Percentiles rank a stretch among this genome's conserved stretches.
These are phyloP conservation scores for Choristoneura fumiferana DNA, from an alignment of 1,140 invertebrate genomes.

Conservation along the genomic window DNA sequence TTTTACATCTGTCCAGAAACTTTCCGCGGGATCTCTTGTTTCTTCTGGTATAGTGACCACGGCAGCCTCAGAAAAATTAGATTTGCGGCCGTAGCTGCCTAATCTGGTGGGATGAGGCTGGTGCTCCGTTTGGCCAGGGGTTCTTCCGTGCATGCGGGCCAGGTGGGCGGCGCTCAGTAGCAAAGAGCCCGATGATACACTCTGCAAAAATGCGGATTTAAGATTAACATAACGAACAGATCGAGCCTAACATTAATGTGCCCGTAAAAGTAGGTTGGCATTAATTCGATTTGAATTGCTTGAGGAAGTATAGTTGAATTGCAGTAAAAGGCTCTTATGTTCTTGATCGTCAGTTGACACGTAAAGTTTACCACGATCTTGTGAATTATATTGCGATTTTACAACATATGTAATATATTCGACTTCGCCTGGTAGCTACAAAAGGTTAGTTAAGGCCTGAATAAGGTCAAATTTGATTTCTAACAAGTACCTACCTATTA, in stretches of 20 bases:
- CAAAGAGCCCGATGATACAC: conserved; percentile 87
- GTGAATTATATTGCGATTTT: too few relatives aligned
- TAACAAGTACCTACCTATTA: neutral
- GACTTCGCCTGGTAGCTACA: neutral
- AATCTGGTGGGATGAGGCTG: conserved; percentile 44
- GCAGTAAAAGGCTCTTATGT: conserved; percentile 14
- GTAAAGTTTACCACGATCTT: too few relatives aligned
- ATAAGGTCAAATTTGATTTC: conserved; percentile 2
- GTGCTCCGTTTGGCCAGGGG: conserved; percentile 54
- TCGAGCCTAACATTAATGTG: neutral
- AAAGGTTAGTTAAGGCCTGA: conserved; percentile 7
- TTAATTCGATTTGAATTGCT: conserved; percentile 14
- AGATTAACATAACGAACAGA: conserved; percentile 6
- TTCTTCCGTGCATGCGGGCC: conserved; percentile 80
- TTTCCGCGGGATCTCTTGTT: conserved; percentile 48
- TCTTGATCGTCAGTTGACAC: neutral
- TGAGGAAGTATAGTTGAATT: neutral
- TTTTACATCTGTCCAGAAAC: conserved; percentile 72
- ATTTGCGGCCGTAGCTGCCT: conserved; percentile 41
- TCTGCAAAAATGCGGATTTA: conserved; percentile 76
- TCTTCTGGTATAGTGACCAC: conserved; percentile 64
- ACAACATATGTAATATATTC: neutral
- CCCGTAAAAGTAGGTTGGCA: neutral
- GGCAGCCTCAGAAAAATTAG: conserved; percentile 43
- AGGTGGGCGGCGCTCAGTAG: conserved; percentile 88